Evolutionary conservation across 2,888 invertebrate species (phyloP), one percentile per base, ranked within the genome.

Genomic region (Pseudolycoriella hygida): DNA sequence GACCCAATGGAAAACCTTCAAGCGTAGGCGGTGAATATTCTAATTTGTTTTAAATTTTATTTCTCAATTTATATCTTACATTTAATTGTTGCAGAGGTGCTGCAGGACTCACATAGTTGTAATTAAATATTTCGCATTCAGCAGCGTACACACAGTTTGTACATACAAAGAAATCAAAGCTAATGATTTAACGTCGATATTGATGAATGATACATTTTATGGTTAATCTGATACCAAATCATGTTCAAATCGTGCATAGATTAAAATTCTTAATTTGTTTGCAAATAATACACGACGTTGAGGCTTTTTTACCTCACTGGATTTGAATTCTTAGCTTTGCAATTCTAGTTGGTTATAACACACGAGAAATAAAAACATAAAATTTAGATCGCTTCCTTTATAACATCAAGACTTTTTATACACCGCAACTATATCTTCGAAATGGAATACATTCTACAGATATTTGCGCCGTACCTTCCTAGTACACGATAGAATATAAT

Each of bases 21-120:
- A 42, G 42, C 30, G 42, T 42, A 31, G 42, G 42, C 17, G 42
- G 15, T 30, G 30, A 17, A 14, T 15, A 38, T 38, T 38, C 17
- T 37, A 37, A 14, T 37, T 37, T 37, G 15, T 37, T 37, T 14
- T 17, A 8, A 25, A 25, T 25, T 25, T 25, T 25, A 25, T 8
- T 25, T 25, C 8, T 25, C 25, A 25, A 25, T 25, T 4, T 8
- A 25, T 8, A 25, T 25, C 25, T 6, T 8, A 25, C n/a, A 25
- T 25, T 25, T 25, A 25, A 25, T 25, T 25, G 25, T 25, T 25
- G 8, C 25, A 25, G n/a, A 25, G 4, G 25, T 25, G 25, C 8
- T 6, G 25, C 25, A 25, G 25, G 25, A 25, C 25, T 25, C 25
- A 8, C 4, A 4, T 4, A 25, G 25, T 8, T 6, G 8, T 6